Evolutionary conservation across 2,888 invertebrate genomes (phyloP).

Genomic region (Lepidocyrtinus sp.): DNA sequence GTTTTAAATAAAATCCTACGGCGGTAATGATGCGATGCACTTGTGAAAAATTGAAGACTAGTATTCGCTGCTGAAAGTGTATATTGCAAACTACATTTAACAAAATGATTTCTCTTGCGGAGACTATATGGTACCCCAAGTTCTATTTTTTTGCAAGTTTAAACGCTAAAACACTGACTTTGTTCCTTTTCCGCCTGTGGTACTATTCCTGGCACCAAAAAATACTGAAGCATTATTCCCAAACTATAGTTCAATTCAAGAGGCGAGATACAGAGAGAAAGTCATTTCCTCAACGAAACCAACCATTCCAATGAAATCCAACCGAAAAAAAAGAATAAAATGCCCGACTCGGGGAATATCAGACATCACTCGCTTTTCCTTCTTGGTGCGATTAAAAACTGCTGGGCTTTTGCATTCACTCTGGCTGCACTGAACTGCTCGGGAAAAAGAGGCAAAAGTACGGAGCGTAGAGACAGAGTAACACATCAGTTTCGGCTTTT

Average conservation of each 20-base stretch:
- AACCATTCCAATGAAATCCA: conserved; percentile 4
- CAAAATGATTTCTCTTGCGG: neutral
- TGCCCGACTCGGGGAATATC: conserved; percentile 35
- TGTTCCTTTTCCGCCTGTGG: conserved; percentile 4
- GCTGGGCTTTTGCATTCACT: conserved; percentile 8
- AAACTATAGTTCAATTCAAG: neutral
- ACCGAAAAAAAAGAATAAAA: conserved; percentile 40
- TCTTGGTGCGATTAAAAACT: conserved; percentile 50
- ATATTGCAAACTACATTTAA: neutral
- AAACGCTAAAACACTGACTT: conserved; percentile 5
- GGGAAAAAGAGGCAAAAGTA: too few species aligned
- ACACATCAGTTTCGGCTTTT: neutral
- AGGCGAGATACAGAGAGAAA: neutral
- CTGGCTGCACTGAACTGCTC: neutral
- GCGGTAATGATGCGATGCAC: neutral
- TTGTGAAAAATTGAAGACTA: neutral
- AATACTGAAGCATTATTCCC: neutral
- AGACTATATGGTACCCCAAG: neutral
- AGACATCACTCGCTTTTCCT: conserved; percentile 56
- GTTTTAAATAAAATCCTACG: neutral
- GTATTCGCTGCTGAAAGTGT: neutral
- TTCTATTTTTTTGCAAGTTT: neutral
- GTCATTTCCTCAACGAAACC: conserved; percentile 14
- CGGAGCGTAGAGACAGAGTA: neutral
- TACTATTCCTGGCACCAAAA: neutral